Conservation (phyloP, 1,140 invertebrate genomes). For the Bombyx mandarina region DNA sequence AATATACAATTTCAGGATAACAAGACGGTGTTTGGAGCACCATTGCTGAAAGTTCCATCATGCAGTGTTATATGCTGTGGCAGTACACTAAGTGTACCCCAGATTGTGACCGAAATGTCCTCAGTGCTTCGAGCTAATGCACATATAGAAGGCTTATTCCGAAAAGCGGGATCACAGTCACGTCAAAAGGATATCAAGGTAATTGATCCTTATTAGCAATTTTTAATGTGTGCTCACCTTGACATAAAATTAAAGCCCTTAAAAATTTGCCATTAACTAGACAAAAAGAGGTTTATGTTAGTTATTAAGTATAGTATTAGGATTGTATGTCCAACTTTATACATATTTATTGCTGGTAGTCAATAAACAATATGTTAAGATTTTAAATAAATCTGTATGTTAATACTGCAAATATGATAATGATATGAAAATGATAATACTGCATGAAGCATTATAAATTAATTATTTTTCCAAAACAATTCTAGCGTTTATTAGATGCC, state of each 20-base stretch:
- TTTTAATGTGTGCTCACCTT: too few species aligned
- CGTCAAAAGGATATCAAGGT: constrained; percentile 86
- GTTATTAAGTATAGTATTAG: background rate
- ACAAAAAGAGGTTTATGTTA: background rate
- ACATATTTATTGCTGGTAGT: background rate
- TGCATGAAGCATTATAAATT: background rate
- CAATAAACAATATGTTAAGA: too few species aligned
- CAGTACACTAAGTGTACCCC: constrained; percentile 79
- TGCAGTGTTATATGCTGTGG: constrained; percentile 73
- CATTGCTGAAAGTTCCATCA: constrained; percentile 70
- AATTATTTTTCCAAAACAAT: constrained; percentile 12
- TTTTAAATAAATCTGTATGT: background rate
- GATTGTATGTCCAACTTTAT: background rate
- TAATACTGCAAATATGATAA: background rate
- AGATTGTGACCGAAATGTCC: constrained; percentile 81
- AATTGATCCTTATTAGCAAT: constrained; percentile 12
- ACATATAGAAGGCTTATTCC: constrained; percentile 84
- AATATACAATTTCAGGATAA: constrained; percentile 37
- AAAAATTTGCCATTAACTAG: background rate
- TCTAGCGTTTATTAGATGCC: constrained; percentile 75
- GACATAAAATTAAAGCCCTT: too few species aligned
- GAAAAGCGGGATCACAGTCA: constrained; percentile 86
- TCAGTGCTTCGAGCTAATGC: constrained; percentile 77
- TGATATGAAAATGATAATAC: background rate
- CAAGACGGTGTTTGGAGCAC: constrained; percentile 75